phyloP scores from a whole-genome alignment of 2,888 invertebrate species.

The Hydroisotoma schaefferi region DNA sequence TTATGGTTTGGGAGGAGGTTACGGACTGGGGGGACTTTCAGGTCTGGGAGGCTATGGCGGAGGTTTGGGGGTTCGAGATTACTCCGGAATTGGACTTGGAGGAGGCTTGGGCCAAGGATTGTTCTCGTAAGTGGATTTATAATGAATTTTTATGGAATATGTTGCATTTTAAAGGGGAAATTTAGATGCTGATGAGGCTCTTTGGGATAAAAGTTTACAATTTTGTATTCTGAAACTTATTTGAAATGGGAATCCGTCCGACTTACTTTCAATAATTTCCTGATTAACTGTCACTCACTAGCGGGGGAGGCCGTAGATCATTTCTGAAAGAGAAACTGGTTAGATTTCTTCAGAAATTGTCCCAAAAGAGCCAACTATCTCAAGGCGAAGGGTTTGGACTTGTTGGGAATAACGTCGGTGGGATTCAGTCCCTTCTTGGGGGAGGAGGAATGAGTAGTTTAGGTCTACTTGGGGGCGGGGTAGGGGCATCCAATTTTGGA shows the following conservation, averaged over 20 bases:
- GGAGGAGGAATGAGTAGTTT: too few relatives aligned
- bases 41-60: constrained; percentile 1
- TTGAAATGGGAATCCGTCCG: neutral
- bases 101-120: constrained; percentile 16
- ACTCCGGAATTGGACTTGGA: constrained; percentile 5
- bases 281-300: neutral
- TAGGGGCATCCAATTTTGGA: too few relatives aligned
- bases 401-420: neutral
- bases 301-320: neutral
- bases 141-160: neutral
- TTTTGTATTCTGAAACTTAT: neutral
- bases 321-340: constrained; percentile 1
- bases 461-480: too few relatives aligned
- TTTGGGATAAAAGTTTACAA: neutral
- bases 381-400: neutral
- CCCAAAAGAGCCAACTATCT: neutral
- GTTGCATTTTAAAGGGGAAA: constrained; percentile 5
- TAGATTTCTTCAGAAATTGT: constrained; percentile 5
- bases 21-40: constrained; percentile 10
- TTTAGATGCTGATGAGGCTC: neutral
- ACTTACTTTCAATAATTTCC: neutral
- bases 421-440: neutral
- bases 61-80: neutral
- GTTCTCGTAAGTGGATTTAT: constrained; percentile 26
- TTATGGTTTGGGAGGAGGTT: neutral